phyloP scores from a whole-genome alignment of 1,140 invertebrate genomes.

The Lysiphlebus fabarum region DNA sequence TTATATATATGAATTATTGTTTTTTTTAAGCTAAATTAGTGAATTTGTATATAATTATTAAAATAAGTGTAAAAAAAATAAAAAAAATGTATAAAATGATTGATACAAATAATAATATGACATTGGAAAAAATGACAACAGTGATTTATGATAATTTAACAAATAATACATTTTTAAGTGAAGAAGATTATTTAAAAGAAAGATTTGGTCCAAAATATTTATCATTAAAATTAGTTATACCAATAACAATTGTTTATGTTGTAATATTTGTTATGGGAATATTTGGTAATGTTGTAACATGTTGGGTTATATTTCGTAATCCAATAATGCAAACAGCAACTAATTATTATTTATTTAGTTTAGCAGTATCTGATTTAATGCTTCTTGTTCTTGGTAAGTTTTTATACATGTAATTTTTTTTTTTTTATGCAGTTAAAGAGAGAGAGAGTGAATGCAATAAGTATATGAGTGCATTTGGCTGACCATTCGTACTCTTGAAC shows the following conservation, averaged over 20 bases:
- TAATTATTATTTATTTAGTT: slow-evolving; percentile 70
- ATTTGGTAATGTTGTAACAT: slow-evolving; percentile 65
- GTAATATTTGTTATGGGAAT: slow-evolving; percentile 63
- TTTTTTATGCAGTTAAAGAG: too few relatives aligned
- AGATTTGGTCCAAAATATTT: slow-evolving; percentile 9
- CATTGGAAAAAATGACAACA: background rate
- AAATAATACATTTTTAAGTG: slow-evolving; percentile 24
- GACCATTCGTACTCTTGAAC: background rate
- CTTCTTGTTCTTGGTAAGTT: slow-evolving; percentile 47
- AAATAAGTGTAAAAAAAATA: background rate
- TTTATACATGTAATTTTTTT: background rate
- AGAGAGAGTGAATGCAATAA: too few relatives aligned
- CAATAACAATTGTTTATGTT: slow-evolving; percentile 57
- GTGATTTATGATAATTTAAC: slow-evolving; percentile 26
- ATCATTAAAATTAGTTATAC: slow-evolving; percentile 32
- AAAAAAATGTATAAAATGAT: background rate
- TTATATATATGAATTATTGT: too few relatives aligned
- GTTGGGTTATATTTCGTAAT: slow-evolving; percentile 64
- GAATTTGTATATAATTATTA: too few relatives aligned
- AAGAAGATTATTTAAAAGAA: slow-evolving; percentile 34
- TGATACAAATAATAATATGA: background rate
- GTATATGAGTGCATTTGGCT: background rate
- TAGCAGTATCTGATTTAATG: slow-evolving; percentile 54
- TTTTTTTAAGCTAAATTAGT: too few relatives aligned
- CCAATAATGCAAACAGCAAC: slow-evolving; percentile 58